These are phyloP conservation scores for Borostomias antarcticus DNA, from an alignment of 2,797 vertebrate genomes.

Conservation along the genomic window DNA sequence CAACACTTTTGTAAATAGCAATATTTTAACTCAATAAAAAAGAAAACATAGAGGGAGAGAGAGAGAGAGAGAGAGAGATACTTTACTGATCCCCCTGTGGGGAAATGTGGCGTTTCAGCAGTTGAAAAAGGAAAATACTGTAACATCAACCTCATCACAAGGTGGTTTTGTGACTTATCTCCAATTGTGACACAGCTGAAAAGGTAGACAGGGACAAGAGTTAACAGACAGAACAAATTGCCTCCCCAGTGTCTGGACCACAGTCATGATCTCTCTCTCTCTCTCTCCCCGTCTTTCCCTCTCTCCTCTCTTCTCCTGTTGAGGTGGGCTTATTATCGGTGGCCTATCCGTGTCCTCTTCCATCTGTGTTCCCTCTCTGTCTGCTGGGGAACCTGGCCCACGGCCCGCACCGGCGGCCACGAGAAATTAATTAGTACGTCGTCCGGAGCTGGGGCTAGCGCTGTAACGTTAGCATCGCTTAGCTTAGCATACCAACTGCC, in stretches of 20 bases:
- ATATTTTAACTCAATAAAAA: no score
- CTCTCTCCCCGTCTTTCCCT: background rate
- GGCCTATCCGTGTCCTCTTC: constrained; percentile 52
- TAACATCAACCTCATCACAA: background rate
- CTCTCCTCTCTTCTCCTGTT: constrained; percentile 30
- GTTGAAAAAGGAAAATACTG: background rate
- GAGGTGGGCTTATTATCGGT: constrained; percentile 56
- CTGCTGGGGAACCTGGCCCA: constrained; percentile 38
- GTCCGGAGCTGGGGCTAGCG: constrained; percentile 12
- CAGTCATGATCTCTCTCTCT: constrained; percentile 37
- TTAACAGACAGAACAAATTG: background rate
- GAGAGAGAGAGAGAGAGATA: no score
- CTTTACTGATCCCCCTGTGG: no score
- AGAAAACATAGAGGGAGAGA: no score
- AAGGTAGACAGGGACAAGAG: background rate
- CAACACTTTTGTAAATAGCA: background rate
- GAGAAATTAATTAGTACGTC: constrained; percentile 58
- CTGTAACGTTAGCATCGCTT: background rate
- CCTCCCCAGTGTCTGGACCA: background rate
- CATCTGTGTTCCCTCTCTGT: constrained; percentile 56
- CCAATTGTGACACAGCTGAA: background rate
- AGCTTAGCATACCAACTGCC: background rate
- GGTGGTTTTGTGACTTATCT: background rate
- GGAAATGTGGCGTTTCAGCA: no score
- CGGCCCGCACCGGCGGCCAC: constrained; percentile 38